Conservation (phyloP, 2,888 invertebrate genomes). For the Drosophila subsilvestris region DNA sequence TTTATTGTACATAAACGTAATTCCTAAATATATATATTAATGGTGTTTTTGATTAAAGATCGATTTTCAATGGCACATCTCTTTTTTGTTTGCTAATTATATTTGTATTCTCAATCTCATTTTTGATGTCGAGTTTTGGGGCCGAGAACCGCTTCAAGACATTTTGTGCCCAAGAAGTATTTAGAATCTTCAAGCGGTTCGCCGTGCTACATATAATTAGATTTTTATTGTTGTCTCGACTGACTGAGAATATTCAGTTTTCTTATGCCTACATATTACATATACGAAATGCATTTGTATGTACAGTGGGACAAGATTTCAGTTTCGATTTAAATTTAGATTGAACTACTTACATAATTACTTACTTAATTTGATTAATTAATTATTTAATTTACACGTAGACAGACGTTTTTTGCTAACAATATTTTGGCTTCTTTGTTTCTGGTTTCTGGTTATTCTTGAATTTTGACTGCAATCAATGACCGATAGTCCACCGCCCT, state of each 20-base stretch:
- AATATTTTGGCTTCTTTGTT: conserved; percentile 64
- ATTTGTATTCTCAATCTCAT: conserved; percentile 15
- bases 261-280: conserved; percentile 28
- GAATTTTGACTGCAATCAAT: conserved; percentile 72
- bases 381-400: conserved; percentile 40
- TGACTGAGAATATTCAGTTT: conserved; percentile 36
- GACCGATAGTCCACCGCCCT: conserved; percentile 48
- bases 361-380: conserved; percentile 42
- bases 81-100: conserved; percentile 34
- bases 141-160: not conserved
- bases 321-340: conserved; percentile 61
- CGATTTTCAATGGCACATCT: conserved; percentile 70
- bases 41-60: conserved; percentile 43
- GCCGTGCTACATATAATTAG: conserved; percentile 13
- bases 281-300: conserved; percentile 70
- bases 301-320: conserved; percentile 71
- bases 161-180: conserved; percentile 16
- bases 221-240: conserved; percentile 20
- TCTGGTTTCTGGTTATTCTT: conserved; percentile 19
- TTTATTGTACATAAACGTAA: conserved; percentile 44
- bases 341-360: conserved; percentile 75
- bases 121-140: conserved; percentile 7
- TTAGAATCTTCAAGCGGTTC: conserved; percentile 11
- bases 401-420: conserved; percentile 43
- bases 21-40: conserved; percentile 35